Conservation (phyloP, 1,140 invertebrate species). For the Orius insidiosus region DNA sequence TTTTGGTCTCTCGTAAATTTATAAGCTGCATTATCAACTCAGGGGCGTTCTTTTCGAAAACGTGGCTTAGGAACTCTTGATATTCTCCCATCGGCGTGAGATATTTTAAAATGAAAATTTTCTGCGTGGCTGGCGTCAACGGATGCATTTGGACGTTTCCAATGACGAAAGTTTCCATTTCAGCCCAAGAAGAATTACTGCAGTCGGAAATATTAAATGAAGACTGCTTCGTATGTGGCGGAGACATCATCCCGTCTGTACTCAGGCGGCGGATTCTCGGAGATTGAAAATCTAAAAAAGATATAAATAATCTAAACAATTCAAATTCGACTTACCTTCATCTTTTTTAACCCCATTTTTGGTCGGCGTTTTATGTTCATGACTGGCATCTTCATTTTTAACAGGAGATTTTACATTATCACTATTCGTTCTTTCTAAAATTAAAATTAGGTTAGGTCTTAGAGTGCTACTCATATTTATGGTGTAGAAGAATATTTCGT, state of each 20-base stretch:
- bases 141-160: slow-evolving; percentile 75
- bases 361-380: no score
- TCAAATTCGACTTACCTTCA: no score
- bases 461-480: no score
- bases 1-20: slow-evolving; percentile 70
- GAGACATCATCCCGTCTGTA: slow-evolving; percentile 15
- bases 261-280: not conserved
- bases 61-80: slow-evolving; percentile 83
- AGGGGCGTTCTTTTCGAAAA: slow-evolving; percentile 82
- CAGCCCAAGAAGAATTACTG: slow-evolving; percentile 72
- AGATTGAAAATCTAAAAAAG: no score
- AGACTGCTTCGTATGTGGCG: slow-evolving; percentile 4
- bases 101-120: slow-evolving; percentile 83
- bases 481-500: no score
- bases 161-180: slow-evolving; percentile 73
- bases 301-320: no score
- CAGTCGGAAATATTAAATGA: slow-evolving; percentile 21
- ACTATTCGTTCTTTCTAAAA: no score
- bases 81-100: slow-evolving; percentile 90
- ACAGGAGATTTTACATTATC: no score
- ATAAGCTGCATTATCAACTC: slow-evolving; percentile 79
- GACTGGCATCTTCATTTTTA: no score
- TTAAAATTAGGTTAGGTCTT: no score
- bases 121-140: slow-evolving; percentile 64
- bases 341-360: no score